phyloP scores from a whole-genome alignment of 2,113 vertebrate genomes.

The Tragelaphus strepsiceros region DNA sequence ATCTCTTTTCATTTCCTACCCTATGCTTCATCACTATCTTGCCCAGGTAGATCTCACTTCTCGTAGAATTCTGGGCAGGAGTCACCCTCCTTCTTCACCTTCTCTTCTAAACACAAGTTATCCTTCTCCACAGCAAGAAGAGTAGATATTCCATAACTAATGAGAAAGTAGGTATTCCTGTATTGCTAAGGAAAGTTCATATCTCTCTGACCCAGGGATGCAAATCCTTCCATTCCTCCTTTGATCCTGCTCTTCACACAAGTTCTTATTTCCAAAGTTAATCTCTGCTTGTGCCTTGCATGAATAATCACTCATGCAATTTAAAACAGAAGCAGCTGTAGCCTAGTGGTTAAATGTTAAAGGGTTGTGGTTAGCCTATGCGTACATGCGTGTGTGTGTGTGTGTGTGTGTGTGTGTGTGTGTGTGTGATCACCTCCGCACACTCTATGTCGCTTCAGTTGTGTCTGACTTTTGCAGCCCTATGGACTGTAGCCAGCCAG shows the following conservation, averaged over 20 bases:
- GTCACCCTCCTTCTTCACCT: background rate
- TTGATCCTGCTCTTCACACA: background rate
- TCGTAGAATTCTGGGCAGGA: background rate
- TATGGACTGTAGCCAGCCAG: background rate
- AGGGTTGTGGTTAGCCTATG: background rate
- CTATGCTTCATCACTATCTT: no score
- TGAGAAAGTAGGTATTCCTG: background rate
- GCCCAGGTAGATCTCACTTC: background rate
- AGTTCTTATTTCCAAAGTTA: background rate
- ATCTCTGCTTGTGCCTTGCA: background rate
- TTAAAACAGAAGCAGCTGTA: background rate
- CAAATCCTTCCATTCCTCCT: background rate
- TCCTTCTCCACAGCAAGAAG: background rate
- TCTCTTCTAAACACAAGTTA: background rate
- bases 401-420: no score
- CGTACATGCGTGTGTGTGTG: rapidly evolving
- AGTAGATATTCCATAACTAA: background rate
- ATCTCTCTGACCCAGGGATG: background rate
- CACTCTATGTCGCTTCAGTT: rapidly evolving
- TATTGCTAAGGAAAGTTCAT: background rate
- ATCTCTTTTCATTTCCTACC: background rate
- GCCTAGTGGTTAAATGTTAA: background rate
- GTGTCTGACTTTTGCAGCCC: background rate
- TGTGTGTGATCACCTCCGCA: rapidly evolving
- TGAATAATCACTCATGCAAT: background rate